Evolutionary conservation across 2,113 vertebrate genomes (phyloP).

Genomic region (Accipiter virgatus): DNA sequence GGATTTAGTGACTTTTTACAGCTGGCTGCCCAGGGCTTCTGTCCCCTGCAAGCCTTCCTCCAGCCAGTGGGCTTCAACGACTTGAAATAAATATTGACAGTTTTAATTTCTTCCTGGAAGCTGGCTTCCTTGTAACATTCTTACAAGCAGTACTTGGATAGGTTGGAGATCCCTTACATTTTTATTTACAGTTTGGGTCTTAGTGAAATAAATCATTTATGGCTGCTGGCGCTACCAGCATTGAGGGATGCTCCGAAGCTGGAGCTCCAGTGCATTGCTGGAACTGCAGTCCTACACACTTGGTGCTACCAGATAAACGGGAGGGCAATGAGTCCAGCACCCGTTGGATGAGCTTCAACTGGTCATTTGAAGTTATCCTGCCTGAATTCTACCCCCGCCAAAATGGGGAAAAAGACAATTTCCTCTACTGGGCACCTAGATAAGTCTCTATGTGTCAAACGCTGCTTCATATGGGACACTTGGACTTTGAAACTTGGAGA

Average conservation of each 20-base stretch:
- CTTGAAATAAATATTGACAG: background rate
- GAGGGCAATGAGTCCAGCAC: accelerated
- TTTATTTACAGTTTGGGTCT: background rate
- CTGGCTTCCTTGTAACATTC: background rate
- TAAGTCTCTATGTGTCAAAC: accelerated
- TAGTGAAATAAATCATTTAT: accelerated
- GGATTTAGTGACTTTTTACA: background rate
- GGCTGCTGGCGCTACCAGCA: background rate
- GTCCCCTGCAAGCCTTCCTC: background rate
- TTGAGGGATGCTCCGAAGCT: background rate
- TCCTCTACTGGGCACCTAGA: background rate
- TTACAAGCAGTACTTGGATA: background rate
- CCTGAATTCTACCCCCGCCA: background rate
- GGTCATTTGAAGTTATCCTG: too few species aligned
- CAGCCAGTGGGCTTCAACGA: background rate
- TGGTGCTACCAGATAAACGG: accelerated
- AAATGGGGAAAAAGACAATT: accelerated
- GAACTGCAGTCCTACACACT: background rate
- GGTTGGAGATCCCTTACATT: accelerated
- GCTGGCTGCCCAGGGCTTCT: background rate
- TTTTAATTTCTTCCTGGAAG: background rate
- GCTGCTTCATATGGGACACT: accelerated
- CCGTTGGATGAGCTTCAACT: background rate
- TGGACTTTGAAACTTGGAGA: background rate
- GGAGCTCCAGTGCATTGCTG: background rate